Evolutionary conservation across 2,888 invertebrate genomes (phyloP), one percentile per base, ranked within the genome.

Genomic region (Cordylochernes scorpioides): DNA sequence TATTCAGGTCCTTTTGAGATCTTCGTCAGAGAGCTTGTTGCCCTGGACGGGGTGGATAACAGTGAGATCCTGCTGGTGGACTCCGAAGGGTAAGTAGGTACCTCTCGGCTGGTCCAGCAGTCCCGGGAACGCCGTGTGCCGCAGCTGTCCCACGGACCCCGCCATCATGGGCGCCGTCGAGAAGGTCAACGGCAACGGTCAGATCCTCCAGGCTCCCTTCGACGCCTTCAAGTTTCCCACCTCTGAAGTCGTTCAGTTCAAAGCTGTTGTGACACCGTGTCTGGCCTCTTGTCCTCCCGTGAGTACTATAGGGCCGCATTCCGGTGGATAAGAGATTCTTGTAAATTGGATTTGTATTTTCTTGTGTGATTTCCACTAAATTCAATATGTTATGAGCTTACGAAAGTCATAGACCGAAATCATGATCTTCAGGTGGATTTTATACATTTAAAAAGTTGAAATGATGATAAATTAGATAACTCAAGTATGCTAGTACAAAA

Each of bases 181-280:
- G 57, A 77, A 78, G 57, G 72, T 75, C n/a, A 36, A 42, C 18
- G 39, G 36, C 4, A 34, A 39, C 22, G 37, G 39, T 2, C 64
- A 74, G 70, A 66, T 74, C 44, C 59, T 84, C 37, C 59, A 80
- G 36, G 80, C 82, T 29, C 72, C 77, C 57, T 84, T 86, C 58
- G 84, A 84, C 53, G 84, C 84, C 19, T 86, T 86, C 65, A 84
- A 86, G 55, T 86, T 86, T 62, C 84, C 84, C 24, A 80, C 80
- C 28, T 80, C 80, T 9, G 82, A 84, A 52, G 72, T 80, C 25
- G 84, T 86, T 2, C 84, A 84, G 52, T 86, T 86, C 68, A 68
- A 82, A 39, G 84, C 84, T n/a, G 55, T 84, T 47, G 82, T 86
- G 21, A 82, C 82, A 3, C 84, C 84, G 1, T 84, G 84, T 53